Base-by-base conservation (phyloP, 1,140 invertebrate genomes). In the Portunus trituberculatus region DNA sequence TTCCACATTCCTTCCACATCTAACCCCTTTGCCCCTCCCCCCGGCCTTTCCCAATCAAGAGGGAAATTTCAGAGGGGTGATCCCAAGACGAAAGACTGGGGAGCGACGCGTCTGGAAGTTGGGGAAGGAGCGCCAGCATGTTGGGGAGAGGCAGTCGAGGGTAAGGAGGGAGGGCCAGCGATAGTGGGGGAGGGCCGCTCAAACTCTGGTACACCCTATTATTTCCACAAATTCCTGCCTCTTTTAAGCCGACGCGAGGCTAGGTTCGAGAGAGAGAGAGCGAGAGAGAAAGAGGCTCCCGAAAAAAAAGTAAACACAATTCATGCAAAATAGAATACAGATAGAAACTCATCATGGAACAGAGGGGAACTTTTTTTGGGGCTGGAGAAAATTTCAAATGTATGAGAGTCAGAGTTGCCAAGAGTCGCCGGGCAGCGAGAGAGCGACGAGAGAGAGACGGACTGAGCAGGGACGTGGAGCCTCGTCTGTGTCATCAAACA, bases 281-380 rank as follows among this genome's bases (percentile, higher is more conserved):
- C 52, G 93, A 94, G 86, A 48, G 87, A 83, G 88, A 93, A 82
- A 93, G 92, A 88, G 45, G 29, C 92, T 28, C 84, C 46, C 67
- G n/a, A 31, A 91, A 94, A 94, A 94, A 94, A 94, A 91, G 67
- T 90, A 52, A 90, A 94, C 93, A 91, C 93, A 94, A 94, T 94
- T 94, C 93, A 94, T 94, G 93, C 93, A 94, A 94, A 94, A 94
- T 94, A 94, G 93, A 94, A 94, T 94, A 91, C 93, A 91, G 93
- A 94, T 91, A 94, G 93, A 94, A 94, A 94, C 93, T 94, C 93
- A 94, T 94, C 93, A 94, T 91, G 93, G 67, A 94, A 94, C 93
- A 94, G 87, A 94, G 93, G 88, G 93, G 67, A 91, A 90, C 93
- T 91, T 90, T 90, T 94, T 90, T 94, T 89, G 29, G 52, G 52